Conservation (phyloP, 2,113 vertebrate genomes). For the Rhinoptilus africanus region DNA sequence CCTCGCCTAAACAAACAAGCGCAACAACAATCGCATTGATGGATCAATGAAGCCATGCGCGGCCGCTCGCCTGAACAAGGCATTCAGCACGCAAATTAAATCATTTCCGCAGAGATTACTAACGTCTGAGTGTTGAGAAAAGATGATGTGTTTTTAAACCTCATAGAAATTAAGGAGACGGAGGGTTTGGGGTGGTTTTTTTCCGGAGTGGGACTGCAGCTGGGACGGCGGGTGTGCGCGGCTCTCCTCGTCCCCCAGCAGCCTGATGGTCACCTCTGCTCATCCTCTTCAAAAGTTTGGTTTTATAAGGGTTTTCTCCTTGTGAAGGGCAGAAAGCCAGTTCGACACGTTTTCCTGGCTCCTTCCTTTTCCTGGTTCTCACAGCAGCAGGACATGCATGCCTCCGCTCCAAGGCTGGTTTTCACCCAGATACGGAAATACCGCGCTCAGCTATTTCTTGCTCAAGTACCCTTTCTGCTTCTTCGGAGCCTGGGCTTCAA, state of each 20-base stretch:
- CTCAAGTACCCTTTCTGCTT: not conserved
- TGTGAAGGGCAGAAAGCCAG: not conserved
- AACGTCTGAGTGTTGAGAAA: not conserved
- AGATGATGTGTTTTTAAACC: not conserved
- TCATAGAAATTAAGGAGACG: not conserved
- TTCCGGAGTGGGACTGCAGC: not conserved
- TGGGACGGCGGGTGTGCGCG: accelerated
- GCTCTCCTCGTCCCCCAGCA: not conserved
- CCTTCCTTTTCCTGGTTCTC: not conserved
- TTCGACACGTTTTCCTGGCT: accelerated
- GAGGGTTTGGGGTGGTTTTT: not conserved
- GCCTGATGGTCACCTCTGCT: accelerated
- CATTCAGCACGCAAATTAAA: not conserved
- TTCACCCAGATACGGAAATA: not conserved
- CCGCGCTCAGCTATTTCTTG: accelerated
- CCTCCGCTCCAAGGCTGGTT: not conserved
- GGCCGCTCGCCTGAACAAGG: not conserved
- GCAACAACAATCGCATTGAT: not conserved
- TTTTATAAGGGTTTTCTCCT: not conserved
- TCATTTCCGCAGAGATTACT: not conserved
- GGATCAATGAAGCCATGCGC: not conserved
- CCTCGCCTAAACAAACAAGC: not conserved
- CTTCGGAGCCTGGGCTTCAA: not conserved
- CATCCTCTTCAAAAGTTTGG: accelerated
- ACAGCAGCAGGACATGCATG: accelerated